Evolutionary conservation across 2,113 vertebrate species (phyloP).

Genomic region (Oryctolagus cuniculus): DNA sequence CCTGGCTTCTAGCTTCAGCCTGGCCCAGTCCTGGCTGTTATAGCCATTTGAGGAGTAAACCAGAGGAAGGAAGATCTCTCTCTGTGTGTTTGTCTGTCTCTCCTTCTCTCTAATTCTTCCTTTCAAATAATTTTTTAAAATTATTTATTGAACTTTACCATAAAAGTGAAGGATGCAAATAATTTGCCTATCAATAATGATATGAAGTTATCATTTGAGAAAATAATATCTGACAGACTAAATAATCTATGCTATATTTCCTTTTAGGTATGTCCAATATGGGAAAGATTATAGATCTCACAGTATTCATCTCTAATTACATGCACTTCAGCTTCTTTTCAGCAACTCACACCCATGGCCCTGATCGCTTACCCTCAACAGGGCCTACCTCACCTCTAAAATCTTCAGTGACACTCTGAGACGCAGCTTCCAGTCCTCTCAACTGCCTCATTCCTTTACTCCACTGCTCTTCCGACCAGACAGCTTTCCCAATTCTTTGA

Average conservation of each 20-base stretch:
- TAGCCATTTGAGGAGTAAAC: no score
- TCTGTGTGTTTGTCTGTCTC: no score
- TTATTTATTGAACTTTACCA: not conserved
- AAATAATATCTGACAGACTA: slow-evolving; percentile 15
- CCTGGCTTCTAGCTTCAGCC: no score
- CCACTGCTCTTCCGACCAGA: not conserved
- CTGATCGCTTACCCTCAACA: not conserved
- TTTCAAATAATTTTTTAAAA: no score
- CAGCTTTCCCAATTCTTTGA: not conserved
- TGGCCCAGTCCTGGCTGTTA: no score
- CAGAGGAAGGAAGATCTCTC: no score
- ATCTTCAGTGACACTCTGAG: not conserved
- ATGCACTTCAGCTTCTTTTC: not conserved
- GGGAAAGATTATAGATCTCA: not conserved
- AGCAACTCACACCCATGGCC: not conserved
- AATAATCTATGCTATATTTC: slow-evolving; percentile 24
- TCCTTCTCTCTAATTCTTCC: no score
- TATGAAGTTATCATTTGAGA: slow-evolving; percentile 22
- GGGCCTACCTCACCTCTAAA: not conserved
- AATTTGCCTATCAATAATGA: slow-evolving; percentile 3
- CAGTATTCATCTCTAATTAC: not conserved
- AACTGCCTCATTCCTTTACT: slow-evolving; percentile 22
- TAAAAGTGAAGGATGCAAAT: slow-evolving; percentile 2
- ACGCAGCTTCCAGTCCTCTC: not conserved
- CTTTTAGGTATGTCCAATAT: not conserved